Evolutionary conservation across 2,888 invertebrate species (phyloP).

Genomic region (Leptopilina syphax): DNA sequence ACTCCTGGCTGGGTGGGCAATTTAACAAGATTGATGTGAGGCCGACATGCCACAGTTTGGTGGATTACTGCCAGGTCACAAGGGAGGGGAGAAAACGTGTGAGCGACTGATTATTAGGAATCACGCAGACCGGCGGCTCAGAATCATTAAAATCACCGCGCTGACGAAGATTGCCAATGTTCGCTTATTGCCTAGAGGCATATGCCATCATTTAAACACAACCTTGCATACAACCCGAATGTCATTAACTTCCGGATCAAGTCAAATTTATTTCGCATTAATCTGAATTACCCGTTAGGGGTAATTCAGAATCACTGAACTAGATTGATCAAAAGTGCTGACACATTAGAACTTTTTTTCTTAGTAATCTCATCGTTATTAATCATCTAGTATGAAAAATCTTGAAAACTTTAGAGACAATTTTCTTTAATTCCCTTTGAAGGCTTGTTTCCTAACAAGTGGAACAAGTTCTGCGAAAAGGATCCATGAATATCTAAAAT

Average conservation of each 20-base stretch:
- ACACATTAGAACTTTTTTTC: no score
- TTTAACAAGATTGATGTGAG: slow-evolving; percentile 76
- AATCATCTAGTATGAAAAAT: no score
- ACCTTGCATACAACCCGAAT: background rate
- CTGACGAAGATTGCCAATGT: slow-evolving; percentile 28
- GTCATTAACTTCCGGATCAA: slow-evolving; percentile 1
- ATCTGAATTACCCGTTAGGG: background rate
- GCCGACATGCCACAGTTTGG: slow-evolving; percentile 74
- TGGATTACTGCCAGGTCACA: slow-evolving; percentile 50
- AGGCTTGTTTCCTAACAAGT: no score
- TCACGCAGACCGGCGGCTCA: slow-evolving; percentile 65
- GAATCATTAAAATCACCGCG: slow-evolving; percentile 60
- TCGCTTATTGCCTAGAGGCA: background rate
- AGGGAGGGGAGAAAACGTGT: slow-evolving; percentile 60
- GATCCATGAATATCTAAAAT: no score
- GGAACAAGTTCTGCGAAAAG: no score
- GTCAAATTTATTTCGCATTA: background rate
- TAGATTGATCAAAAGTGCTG: background rate
- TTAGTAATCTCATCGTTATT: no score
- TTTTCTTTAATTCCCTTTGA: no score
- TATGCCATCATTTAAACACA: slow-evolving; percentile 5
- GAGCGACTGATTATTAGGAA: slow-evolving; percentile 73
- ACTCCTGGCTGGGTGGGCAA: slow-evolving; percentile 74
- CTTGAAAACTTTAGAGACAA: no score
- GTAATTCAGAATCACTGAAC: background rate